Percentiles rank a stretch among this genome's conserved stretches.
Evolutionary conservation across 2,888 invertebrate genomes (phyloP).

Genomic region (Aleiodes leptofemur): DNA sequence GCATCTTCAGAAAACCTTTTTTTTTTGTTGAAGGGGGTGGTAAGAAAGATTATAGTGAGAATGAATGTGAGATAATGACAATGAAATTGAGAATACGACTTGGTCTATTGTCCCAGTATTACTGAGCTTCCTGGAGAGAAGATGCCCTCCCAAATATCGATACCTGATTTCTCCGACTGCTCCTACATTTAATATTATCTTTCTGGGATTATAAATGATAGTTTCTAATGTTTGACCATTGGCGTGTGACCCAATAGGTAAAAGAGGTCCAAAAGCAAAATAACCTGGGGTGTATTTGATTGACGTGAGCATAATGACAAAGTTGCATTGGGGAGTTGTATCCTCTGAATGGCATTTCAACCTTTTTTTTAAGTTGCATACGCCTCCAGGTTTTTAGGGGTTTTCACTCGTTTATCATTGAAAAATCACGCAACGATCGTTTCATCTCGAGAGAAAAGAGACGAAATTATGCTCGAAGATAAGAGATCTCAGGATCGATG

Average conservation of each 20-base stretch:
- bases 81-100: conserved; percentile 45
- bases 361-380: conserved; percentile 38
- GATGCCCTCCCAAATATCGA: conserved; percentile 45
- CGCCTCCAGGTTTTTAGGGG: conserved; percentile 45
- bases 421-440: conserved; percentile 41
- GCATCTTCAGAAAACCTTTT: conserved; percentile 2
- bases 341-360: conserved; percentile 8
- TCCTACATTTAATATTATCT: conserved; percentile 42
- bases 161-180: conserved; percentile 17
- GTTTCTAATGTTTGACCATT: conserved; percentile 60
- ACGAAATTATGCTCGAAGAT: conserved; percentile 34
- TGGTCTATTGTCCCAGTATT: conserved; percentile 48
- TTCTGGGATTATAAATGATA: conserved; percentile 55
- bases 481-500: conserved; percentile 37
- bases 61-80: conserved; percentile 48
- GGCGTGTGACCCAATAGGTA: conserved; percentile 60
- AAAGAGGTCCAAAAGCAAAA: conserved; percentile 52
- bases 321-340: conserved; percentile 51
- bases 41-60: conserved; percentile 52
- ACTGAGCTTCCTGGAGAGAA: conserved; percentile 40
- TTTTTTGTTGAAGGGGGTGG: conserved; percentile 17
- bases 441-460: conserved; percentile 11
- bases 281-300: conserved; percentile 64
- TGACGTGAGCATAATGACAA: conserved; percentile 73
- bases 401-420: conserved; percentile 35